A percentile compares a stretch with the other conserved stretches of the same genome.
These are phyloP conservation scores for Drosophila mojavensis DNA, from an alignment of 1,140 invertebrate species.

Conservation along the genomic window DNA sequence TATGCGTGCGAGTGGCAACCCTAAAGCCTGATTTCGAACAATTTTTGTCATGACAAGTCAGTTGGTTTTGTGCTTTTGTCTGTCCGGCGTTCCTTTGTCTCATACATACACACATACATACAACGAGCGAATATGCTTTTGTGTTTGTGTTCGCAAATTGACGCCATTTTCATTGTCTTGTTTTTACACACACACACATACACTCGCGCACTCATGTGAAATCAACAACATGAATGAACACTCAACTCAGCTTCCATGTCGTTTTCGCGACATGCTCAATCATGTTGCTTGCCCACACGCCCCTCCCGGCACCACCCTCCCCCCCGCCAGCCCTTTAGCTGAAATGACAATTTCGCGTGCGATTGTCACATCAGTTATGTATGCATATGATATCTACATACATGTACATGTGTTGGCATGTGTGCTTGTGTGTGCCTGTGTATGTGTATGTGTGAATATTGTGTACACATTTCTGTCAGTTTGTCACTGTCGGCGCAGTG, in stretches of 20 bases:
- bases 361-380: conserved; percentile 81
- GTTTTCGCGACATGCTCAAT: conserved; percentile 50
- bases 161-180: conserved; percentile 72
- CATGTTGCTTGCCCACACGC: conserved; percentile 22
- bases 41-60: conserved; percentile 60
- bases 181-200: conserved; percentile 10
- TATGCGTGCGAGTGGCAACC: conserved; percentile 41
- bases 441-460: not conserved
- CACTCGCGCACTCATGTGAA: conserved; percentile 25
- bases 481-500: conserved; percentile 62
- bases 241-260: conserved; percentile 74
- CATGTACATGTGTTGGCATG: not conserved
- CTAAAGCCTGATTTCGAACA: conserved; percentile 53
- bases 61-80: conserved; percentile 57
- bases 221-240: conserved; percentile 72
- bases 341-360: conserved; percentile 81
- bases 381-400: conserved; percentile 52
- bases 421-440: conserved; percentile 2
- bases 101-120: not conserved
- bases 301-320: not conserved
- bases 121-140: not conserved
- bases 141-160: conserved; percentile 59
- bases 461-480: conserved; percentile 63
- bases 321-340: conserved; percentile 5
- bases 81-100: conserved; percentile 32